A percentile compares a stretch with the other conserved stretches of the same genome.
These are phyloP conservation scores for Chrysemys picta DNA, from an alignment of 2,113 vertebrate species.

Conservation along the genomic window DNA sequence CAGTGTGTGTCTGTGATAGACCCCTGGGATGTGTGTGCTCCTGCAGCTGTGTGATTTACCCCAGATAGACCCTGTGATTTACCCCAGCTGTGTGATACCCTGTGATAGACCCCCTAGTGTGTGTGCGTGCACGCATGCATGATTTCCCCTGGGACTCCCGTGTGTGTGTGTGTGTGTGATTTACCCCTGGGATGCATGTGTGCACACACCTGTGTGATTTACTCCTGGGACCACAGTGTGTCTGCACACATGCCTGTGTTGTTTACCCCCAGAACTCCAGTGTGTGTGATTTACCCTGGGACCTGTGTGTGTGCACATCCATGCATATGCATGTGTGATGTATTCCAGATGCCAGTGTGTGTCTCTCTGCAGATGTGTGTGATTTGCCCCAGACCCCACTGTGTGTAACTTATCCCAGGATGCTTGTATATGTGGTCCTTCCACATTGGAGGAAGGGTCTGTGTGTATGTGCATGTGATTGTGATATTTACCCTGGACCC, in stretches of 20 bases:
- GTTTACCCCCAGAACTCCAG: background rate
- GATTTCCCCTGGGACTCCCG: background rate
- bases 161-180: background rate
- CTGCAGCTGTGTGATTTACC: background rate
- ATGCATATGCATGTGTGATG: background rate
- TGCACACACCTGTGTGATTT: background rate
- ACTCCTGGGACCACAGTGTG: background rate
- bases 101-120: background rate
- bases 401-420: background rate
- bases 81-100: too few species aligned
- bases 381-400: too few species aligned
- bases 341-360: background rate
- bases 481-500: background rate
- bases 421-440: background rate
- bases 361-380: background rate
- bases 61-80: background rate
- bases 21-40: background rate
- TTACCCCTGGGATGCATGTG: background rate
- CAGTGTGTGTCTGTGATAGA: background rate
- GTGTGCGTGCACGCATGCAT: background rate
- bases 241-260: background rate
- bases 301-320: background rate
- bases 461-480: background rate
- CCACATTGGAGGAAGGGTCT: background rate
- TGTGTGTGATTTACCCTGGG: background rate